These are phyloP conservation scores for Lysandra bellargus DNA, from an alignment of 2,888 invertebrate species.

Conservation along the genomic window DNA sequence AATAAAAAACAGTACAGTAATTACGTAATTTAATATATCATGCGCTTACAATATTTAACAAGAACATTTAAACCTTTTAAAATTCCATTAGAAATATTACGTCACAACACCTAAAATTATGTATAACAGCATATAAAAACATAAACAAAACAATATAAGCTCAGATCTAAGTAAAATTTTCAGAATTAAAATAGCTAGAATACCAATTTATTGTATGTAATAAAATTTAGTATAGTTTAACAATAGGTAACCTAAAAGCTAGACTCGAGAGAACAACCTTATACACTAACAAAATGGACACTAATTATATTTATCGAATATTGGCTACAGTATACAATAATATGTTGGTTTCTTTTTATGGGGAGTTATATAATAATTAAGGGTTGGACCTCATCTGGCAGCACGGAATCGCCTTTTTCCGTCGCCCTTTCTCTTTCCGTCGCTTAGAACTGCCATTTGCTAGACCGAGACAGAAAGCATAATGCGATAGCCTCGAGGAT, in stretches of 20 bases:
- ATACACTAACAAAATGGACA: not conserved
- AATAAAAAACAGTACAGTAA: constrained; percentile 38
- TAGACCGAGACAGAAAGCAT: no score
- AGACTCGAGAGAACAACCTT: constrained; percentile 5
- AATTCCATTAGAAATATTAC: constrained; percentile 60
- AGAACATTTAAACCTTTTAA: constrained; percentile 65
- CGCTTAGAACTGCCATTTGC: no score
- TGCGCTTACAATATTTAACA: constrained; percentile 70
- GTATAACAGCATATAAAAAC: constrained; percentile 49
- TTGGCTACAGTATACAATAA: not conserved
- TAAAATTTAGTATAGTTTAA: constrained; percentile 23
- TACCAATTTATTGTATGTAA: not conserved
- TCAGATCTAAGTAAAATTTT: constrained; percentile 10
- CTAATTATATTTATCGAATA: not conserved
- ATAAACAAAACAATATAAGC: constrained; percentile 37
- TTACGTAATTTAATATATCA: constrained; percentile 70
- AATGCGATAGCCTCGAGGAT: no score
- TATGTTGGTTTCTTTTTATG: not conserved
- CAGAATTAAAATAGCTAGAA: not conserved
- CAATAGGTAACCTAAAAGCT: not conserved
- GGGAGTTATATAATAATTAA: not conserved
- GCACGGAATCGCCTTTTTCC: no score
- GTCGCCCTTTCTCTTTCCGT: no score
- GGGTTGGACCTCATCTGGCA: no score
- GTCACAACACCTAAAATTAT: constrained; percentile 64